Conservation (phyloP, 2,113 vertebrate genomes). For the Mohoua ochrocephala region DNA sequence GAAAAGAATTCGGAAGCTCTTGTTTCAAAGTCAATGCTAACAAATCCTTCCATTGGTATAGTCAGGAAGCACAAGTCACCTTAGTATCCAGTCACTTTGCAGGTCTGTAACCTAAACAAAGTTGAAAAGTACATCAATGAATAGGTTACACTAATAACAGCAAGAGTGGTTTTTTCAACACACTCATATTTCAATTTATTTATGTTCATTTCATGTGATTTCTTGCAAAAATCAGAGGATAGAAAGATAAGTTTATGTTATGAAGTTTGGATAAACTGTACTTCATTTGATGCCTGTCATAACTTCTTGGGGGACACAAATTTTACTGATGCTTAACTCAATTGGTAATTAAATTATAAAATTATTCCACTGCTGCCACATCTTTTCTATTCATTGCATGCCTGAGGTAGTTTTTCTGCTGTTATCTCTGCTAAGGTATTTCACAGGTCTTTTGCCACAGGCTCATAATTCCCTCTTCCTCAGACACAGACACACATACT, state of each 20-base stretch:
- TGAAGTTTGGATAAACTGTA: neutral
- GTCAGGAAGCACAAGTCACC: neutral
- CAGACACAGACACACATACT: neutral
- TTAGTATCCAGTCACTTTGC: neutral
- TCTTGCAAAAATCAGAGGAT: neutral
- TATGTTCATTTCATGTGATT: neutral
- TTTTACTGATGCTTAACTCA: neutral
- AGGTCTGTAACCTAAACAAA: neutral
- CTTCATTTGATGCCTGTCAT: neutral
- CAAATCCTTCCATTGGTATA: neutral
- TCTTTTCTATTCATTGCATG: neutral
- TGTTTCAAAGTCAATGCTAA: neutral
- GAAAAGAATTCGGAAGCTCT: neutral
- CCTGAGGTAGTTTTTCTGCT: neutral
- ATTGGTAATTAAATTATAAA: neutral
- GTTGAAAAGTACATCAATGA: neutral
- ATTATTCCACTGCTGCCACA: neutral
- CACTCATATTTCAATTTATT: neutral
- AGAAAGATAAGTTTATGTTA: neutral
- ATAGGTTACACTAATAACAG: neutral
- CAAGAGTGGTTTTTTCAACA: neutral
- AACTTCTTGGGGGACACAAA: neutral
- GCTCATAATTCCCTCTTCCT: neutral
- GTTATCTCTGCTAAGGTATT: neutral
- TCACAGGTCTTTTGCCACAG: neutral